These are phyloP conservation scores for Papilio gigon DNA, from an alignment of 2,888 invertebrate genomes.

Conservation along the genomic window DNA sequence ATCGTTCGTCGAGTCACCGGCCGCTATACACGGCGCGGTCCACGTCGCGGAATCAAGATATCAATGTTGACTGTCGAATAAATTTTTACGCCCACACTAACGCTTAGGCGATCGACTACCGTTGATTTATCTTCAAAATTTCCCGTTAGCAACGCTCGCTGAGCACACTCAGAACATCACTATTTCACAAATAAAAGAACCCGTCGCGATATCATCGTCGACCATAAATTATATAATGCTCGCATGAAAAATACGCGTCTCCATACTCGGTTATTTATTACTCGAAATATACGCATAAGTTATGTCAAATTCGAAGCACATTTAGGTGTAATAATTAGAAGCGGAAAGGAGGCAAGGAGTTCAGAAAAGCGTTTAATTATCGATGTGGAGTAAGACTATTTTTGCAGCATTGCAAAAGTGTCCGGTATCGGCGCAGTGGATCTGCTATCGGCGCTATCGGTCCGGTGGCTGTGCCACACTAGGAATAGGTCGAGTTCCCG, in stretches of 20 bases:
- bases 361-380: conserved; percentile 47
- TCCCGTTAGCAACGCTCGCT: conserved; percentile 82
- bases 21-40: conserved; percentile 54
- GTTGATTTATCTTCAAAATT: conserved; percentile 81
- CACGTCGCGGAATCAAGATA: conserved; percentile 75
- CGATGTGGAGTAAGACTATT: conserved; percentile 35
- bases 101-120: conserved; percentile 81
- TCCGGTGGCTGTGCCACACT: conserved; percentile 76
- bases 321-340: conserved; percentile 61
- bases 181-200: conserved; percentile 83
- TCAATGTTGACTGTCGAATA: conserved; percentile 76
- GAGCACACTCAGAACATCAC: conserved; percentile 81
- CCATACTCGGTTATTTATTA: conserved; percentile 78
- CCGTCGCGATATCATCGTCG: conserved; percentile 81
- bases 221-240: conserved; percentile 79
- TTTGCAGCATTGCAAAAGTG: conserved; percentile 47
- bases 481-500: conserved; percentile 81
- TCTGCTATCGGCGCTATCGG: conserved; percentile 77
- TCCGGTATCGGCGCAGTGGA: conserved; percentile 66
- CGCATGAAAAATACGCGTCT: conserved; percentile 80
- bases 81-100: conserved; percentile 78
- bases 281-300: conserved; percentile 72
- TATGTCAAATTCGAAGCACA: conserved; percentile 63
- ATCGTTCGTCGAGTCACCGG: conserved; percentile 46
- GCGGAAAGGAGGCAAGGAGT: conserved; percentile 33